phyloP scores from a whole-genome alignment of 2,797 vertebrate genomes.

The Peromyscus nudipes region DNA sequence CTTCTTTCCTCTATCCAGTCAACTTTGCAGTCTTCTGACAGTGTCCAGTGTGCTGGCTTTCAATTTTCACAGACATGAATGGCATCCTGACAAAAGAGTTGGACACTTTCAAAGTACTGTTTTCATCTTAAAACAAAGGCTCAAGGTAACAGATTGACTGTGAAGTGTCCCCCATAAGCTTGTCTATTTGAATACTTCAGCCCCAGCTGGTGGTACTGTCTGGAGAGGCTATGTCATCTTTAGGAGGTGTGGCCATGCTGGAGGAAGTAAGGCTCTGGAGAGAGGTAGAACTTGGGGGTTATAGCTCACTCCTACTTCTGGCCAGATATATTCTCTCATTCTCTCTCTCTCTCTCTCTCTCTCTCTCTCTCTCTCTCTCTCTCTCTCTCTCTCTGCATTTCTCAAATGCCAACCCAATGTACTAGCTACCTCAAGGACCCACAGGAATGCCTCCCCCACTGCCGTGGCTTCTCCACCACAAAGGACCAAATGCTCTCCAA shows the following conservation, averaged over 20 bases:
- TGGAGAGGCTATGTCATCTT: not conserved
- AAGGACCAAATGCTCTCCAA: not conserved
- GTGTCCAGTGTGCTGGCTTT: not conserved
- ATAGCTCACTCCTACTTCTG: not conserved
- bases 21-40: not conserved
- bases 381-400: too few relatives aligned
- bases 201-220: not conserved
- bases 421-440: too few relatives aligned
- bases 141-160: fast-evolving
- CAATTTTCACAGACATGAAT: not conserved
- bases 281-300: not conserved
- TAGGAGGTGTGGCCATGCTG: not conserved
- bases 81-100: not conserved
- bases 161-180: not conserved
- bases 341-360: too few relatives aligned
- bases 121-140: slow-evolving; percentile 55
- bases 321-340: not conserved
- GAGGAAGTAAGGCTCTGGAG: not conserved
- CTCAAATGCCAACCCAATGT: not conserved
- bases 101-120: slow-evolving; percentile 69
- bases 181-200: not conserved
- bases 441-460: not conserved
- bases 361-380: too few relatives aligned
- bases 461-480: not conserved
- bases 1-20: not conserved